These are phyloP conservation scores for Drosophila virilis DNA, from an alignment of 1,140 invertebrate genomes.

Conservation along the genomic window DNA sequence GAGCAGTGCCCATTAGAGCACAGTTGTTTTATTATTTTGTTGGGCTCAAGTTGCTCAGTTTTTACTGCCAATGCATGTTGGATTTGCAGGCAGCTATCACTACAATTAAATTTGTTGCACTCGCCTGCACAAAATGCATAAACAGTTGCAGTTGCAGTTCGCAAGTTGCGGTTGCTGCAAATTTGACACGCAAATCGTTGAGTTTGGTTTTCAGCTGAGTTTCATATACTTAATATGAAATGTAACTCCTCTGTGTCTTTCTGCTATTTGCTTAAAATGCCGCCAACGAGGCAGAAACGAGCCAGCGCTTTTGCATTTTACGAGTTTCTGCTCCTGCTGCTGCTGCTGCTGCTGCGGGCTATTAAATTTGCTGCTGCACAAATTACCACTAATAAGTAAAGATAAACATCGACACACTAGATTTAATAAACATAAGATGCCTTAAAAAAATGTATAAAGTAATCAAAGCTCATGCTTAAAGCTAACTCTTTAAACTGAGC, in stretches of 20 bases:
- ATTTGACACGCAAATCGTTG: conserved; percentile 76
- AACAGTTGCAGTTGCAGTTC: conserved; percentile 54
- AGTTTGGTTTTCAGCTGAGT: conserved; percentile 18
- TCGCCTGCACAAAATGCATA: conserved; percentile 81
- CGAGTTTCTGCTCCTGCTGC: conserved; percentile 18
- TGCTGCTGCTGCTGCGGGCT: conserved; percentile 31
- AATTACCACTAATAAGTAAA: conserved; percentile 44
- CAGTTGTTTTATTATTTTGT: conserved; percentile 20
- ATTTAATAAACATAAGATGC: conserved; percentile 17
- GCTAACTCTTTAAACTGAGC: not conserved
- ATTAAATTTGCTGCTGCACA: conserved; percentile 48
- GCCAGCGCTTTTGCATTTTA: conserved; percentile 43
- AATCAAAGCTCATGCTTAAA: not conserved
- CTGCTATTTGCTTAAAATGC: conserved; percentile 57
- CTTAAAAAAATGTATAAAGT: conserved; percentile 13
- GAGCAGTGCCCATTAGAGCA: too few relatives aligned
- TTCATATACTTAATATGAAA: not conserved
- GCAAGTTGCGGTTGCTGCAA: conserved; percentile 40
- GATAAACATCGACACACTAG: conserved; percentile 36
- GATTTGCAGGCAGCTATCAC: conserved; percentile 55
- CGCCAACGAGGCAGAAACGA: conserved; percentile 70
- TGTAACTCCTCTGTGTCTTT: conserved; percentile 17
- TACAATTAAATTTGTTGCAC: conserved; percentile 81
- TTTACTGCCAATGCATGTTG: conserved; percentile 80
- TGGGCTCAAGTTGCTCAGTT: conserved; percentile 33